Conservation (phyloP, 2,797 vertebrate species). For the Nothura maculosa region DNA sequence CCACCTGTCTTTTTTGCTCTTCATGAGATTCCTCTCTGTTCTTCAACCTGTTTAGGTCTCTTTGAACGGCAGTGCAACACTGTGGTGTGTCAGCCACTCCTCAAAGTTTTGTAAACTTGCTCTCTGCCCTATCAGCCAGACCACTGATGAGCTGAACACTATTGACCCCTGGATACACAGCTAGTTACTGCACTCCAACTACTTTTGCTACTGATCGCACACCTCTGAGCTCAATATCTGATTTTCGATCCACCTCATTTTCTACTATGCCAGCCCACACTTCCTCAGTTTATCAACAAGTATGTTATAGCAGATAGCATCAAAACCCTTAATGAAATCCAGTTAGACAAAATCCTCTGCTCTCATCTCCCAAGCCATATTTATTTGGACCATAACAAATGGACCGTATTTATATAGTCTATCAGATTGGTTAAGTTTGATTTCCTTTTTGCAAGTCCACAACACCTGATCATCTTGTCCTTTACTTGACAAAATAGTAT, state of each 20-base stretch:
- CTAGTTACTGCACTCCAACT: not conserved
- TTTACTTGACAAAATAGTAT: too few relatives aligned
- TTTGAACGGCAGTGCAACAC: too few relatives aligned
- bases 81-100: too few relatives aligned
- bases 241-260: not conserved
- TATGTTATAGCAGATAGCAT: not conserved
- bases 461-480: not conserved
- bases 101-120: too few relatives aligned
- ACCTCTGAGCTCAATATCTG: not conserved
- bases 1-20: too few relatives aligned
- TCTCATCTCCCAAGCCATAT: not conserved
- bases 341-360: not conserved
- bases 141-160: not conserved
- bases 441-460: not conserved
- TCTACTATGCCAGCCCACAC: not conserved
- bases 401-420: not conserved
- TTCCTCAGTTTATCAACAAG: not conserved
- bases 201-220: not conserved
- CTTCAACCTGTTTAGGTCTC: too few relatives aligned
- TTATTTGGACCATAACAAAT: not conserved
- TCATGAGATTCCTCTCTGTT: too few relatives aligned
- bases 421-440: not conserved
- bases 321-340: not conserved
- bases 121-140: too few relatives aligned
- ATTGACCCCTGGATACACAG: not conserved